Evolutionary conservation across 2,797 vertebrate genomes (phyloP), one percentile per base, ranked within the genome.

Genomic region (Mionectes olivaceus): DNA sequence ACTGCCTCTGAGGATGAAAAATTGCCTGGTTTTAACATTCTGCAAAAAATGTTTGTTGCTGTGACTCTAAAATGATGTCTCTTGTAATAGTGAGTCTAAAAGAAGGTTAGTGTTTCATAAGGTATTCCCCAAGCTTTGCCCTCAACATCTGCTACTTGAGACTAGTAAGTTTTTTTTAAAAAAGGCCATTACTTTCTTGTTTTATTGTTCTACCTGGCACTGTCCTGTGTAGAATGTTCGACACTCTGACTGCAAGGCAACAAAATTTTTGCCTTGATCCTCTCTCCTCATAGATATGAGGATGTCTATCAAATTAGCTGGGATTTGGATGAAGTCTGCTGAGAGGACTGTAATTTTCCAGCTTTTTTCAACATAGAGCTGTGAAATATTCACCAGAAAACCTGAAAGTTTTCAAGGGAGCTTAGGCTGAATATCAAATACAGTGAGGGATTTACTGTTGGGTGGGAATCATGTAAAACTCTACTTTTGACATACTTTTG

Each of bases 401-500:
- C 70, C n/a, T 76, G 67, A 94, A 81, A 84, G 23, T 69, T 93
- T 93, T 90, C n/a, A 70, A 70, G 63, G 59, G 30, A 90, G 52
- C 13, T 93, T 93, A 78, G 61, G 13, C 65, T 88, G 56, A 90
- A 52, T 94, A 87, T 93, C 59, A 91, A 64, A 82, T 79, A 44
- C 15, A 87, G 44, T 22, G 32, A 94, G 27, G 70, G 77, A 84
- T 90, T 95, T 84, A 63, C 10, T 79, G 3, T 69, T 67, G 63
- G 41, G 67, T 74, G 5, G 3, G 82, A 93, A 87, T 87, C 4
- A 56, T 70, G 70, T 91, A 95, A 95, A 94, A 53, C 44, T 90
- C 77, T 63, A 91, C 68, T 91, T 91, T 63, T 90, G 85, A 91
- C 53, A 69, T 41, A 56, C 6, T 47, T 94, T 89, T 95, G 86